Conservation (phyloP, 2,888 invertebrate species). For the Trichogramma evanescens region DNA sequence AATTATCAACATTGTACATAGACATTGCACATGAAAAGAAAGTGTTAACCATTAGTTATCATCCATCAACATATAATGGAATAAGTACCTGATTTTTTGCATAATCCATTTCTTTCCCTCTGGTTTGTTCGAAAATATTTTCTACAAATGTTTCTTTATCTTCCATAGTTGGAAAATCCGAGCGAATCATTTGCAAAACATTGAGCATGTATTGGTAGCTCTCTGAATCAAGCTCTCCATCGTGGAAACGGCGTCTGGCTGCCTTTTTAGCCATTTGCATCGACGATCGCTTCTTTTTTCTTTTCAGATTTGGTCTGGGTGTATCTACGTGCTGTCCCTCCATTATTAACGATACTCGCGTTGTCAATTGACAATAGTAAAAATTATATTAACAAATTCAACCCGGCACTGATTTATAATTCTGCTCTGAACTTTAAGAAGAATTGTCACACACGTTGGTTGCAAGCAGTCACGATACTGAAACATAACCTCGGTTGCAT, state of each 20-base stretch:
- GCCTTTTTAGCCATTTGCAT: slow-evolving; percentile 69
- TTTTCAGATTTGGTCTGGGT: slow-evolving; percentile 44
- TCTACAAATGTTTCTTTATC: slow-evolving; percentile 67
- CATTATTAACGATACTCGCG: background rate
- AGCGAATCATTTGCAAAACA: slow-evolving; percentile 64
- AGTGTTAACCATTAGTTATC: background rate
- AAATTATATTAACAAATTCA: too few relatives aligned
- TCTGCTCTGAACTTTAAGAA: too few relatives aligned
- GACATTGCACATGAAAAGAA: too few relatives aligned
- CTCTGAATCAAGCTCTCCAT: slow-evolving; percentile 60
- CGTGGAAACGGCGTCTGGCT: slow-evolving; percentile 57
- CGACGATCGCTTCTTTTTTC: slow-evolving; percentile 61
- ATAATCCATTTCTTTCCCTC: slow-evolving; percentile 63
- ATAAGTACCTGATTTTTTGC: slow-evolving; percentile 61
- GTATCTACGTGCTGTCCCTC: slow-evolving; percentile 11
- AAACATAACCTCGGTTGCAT: too few relatives aligned
- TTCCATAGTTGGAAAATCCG: slow-evolving; percentile 61
- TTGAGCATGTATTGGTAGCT: slow-evolving; percentile 71
- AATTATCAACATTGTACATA: too few relatives aligned
- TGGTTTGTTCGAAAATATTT: slow-evolving; percentile 68
- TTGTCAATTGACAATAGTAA: too few relatives aligned
- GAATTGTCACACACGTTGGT: too few relatives aligned
- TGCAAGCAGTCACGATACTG: too few relatives aligned
- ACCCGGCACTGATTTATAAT: too few relatives aligned
- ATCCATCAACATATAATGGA: too few relatives aligned